A percentile compares a stretch with the other conserved stretches of the same genome.
Evolutionary conservation across 2,888 invertebrate genomes (phyloP).

Genomic region (Stratiomys singularior): DNA sequence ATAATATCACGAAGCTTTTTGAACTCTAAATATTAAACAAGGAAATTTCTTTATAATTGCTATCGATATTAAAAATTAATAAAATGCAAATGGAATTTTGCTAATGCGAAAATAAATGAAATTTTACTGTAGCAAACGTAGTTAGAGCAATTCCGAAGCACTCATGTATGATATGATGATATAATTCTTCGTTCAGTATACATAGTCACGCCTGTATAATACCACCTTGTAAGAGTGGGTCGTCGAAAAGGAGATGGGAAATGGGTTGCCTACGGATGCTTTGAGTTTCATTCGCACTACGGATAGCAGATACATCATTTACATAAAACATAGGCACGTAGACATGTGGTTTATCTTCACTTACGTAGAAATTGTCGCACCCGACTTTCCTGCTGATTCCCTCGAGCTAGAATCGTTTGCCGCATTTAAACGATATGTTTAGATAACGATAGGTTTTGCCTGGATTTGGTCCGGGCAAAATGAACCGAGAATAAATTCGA

Average conservation of each 20-base stretch:
- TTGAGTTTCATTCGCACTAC: not conserved
- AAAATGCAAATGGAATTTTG: conserved; percentile 54
- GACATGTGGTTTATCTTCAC: conserved; percentile 34
- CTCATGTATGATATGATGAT: conserved; percentile 10
- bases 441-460: conserved; percentile 31
- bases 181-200: not conserved
- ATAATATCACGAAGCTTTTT: too few relatives aligned
- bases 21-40: not conserved
- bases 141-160: conserved; percentile 40
- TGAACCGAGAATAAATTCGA: conserved; percentile 37
- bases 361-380: conserved; percentile 20
- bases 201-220: not conserved
- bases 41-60: conserved; percentile 19
- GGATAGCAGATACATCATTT: conserved; percentile 26
- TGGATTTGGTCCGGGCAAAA: conserved; percentile 19
- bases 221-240: not conserved
- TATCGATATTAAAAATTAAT: conserved; percentile 54
- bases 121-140: conserved; percentile 38
- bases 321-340: conserved; percentile 35
- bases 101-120: conserved; percentile 54
- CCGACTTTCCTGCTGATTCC: not conserved
- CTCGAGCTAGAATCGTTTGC: not conserved
- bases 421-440: conserved; percentile 30
- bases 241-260: not conserved
- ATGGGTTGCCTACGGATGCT: not conserved